Evolutionary conservation across 2,797 vertebrate species (phyloP), one percentile per base, ranked within the genome.

Genomic region (Sebastes steindachneri): DNA sequence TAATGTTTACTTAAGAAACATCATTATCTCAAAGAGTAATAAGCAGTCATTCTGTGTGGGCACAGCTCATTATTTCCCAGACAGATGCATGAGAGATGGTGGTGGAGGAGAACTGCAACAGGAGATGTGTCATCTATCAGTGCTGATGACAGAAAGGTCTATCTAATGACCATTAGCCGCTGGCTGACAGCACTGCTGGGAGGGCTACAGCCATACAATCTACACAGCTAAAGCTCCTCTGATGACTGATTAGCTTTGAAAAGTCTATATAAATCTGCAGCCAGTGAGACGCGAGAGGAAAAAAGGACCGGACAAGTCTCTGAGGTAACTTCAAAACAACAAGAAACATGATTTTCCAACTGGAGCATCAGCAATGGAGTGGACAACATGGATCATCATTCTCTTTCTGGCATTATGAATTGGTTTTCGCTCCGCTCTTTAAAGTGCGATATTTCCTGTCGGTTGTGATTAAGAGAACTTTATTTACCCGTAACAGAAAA

Each of bases 101-200:
- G 82, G 84, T 85, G 85, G 91, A 92, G 90, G 85, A 88, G 91
- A 93, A 90, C 83, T 91, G 91, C 91, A 92, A 91, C 92, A 92
- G 82, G 90, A 95, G 90, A 94, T 87, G 91, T 83, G 91, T 92
- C 93, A 95, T 95, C 93, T 85, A 94, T 95, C 94, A 94, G 91
- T 35, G 83, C 84, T 80, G 88, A 92, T 93, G 94, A 95, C 93
- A 94, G 89, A 93, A 90, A 93, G 93, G 91, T 94, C 93, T 81
- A 95, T 95, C 92, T 94, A 94, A 95, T 94, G 95, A 94, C 94
- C 94, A 95, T 95, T 95, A 94, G 93, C 90, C 67, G 88, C 85
- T 83, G 89, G 90, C 87, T 95, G 95, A 95, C 95, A 94, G 93
- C 93, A 86, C 92, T 91, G 91, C 93, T 93, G 93, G 93, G 94